A percentile compares a stretch with the other conserved stretches of the same genome.
These are phyloP conservation scores for Mythimna impura DNA, from an alignment of 2,888 invertebrate species.

Conservation along the genomic window DNA sequence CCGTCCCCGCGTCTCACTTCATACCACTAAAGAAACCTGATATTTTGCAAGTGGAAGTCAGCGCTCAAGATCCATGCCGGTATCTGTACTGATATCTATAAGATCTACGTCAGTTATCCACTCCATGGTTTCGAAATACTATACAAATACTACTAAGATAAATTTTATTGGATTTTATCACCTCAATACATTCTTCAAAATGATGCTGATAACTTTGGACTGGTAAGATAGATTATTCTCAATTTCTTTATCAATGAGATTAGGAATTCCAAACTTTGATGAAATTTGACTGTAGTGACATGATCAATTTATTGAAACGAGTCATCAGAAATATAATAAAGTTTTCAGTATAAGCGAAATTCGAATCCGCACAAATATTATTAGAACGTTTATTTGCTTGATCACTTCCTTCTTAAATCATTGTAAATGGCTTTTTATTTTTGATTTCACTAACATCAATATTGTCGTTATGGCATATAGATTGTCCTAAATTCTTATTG, in stretches of 20 bases:
- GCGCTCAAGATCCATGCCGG: no score
- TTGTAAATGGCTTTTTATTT: conserved; percentile 5
- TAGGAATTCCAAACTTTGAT: conserved; percentile 26
- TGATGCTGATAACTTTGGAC: conserved; percentile 31
- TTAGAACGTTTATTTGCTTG: conserved; percentile 15
- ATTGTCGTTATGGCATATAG: background rate
- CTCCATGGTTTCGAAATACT: conserved; percentile 21
- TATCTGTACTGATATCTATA: background rate
- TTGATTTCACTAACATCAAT: background rate
- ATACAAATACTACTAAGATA: conserved; percentile 14
- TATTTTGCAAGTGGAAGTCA: no score
- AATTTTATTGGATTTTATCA: conserved; percentile 8
- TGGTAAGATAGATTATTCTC: conserved; percentile 45
- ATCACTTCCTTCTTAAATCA: conserved; percentile 6
- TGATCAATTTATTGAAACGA: conserved; percentile 7
- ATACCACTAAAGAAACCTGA: no score
- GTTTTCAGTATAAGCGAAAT: conserved; percentile 13
- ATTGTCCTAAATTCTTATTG: no score
- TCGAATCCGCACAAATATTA: conserved; percentile 26
- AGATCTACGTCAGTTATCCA: conserved; percentile 1
- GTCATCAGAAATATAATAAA: background rate
- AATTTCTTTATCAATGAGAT: conserved; percentile 39
- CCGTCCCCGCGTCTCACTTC: no score
- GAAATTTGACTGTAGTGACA: background rate
- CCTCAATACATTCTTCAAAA: conserved; percentile 6